These are phyloP conservation scores for Clostera curtula DNA, from an alignment of 2,888 invertebrate genomes.

Conservation along the genomic window DNA sequence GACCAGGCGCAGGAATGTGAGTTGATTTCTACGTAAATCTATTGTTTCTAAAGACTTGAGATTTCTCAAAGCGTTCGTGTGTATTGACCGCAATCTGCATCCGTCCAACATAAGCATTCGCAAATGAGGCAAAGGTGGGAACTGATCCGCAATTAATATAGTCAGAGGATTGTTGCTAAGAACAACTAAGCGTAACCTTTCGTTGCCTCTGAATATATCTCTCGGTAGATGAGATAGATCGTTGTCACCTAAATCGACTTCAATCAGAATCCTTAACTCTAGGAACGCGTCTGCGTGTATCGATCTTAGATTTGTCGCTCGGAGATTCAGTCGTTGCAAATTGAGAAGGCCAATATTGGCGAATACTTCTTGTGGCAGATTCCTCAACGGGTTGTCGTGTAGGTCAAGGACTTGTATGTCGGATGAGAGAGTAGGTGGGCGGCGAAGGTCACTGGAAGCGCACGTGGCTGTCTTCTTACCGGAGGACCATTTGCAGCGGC, in stretches of 20 bases:
- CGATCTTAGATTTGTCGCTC: slow-evolving; percentile 82
- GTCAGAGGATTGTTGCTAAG: slow-evolving; percentile 89
- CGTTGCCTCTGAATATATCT: slow-evolving; percentile 89
- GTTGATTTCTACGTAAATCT: slow-evolving; percentile 86
- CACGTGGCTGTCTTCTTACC: slow-evolving; percentile 94
- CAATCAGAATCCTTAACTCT: slow-evolving; percentile 88
- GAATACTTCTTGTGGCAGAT: slow-evolving; percentile 85
- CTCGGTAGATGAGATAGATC: slow-evolving; percentile 82
- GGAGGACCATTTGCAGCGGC: slow-evolving; percentile 93
- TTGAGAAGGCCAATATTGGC: slow-evolving; percentile 86
- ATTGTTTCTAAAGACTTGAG: slow-evolving; percentile 83
- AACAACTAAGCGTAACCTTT: slow-evolving; percentile 84
- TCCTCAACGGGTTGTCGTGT: slow-evolving; percentile 85
- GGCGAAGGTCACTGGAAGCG: slow-evolving; percentile 85
- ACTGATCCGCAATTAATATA: slow-evolving; percentile 83
- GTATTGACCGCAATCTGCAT: slow-evolving; percentile 84
- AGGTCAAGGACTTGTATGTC: slow-evolving; percentile 84
- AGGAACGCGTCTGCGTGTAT: slow-evolving; percentile 90
- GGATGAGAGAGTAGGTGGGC: slow-evolving; percentile 79
- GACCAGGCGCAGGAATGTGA: slow-evolving; percentile 77
- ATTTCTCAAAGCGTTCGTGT: slow-evolving; percentile 85
- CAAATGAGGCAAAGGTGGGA: slow-evolving; percentile 87
- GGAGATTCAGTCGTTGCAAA: slow-evolving; percentile 87
- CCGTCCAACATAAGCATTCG: slow-evolving; percentile 86
- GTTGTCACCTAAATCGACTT: slow-evolving; percentile 91